A percentile compares a stretch with the other conserved stretches of the same genome.
Conservation (phyloP, 2,797 vertebrate species). For the Halcyon smyrnensis region DNA sequence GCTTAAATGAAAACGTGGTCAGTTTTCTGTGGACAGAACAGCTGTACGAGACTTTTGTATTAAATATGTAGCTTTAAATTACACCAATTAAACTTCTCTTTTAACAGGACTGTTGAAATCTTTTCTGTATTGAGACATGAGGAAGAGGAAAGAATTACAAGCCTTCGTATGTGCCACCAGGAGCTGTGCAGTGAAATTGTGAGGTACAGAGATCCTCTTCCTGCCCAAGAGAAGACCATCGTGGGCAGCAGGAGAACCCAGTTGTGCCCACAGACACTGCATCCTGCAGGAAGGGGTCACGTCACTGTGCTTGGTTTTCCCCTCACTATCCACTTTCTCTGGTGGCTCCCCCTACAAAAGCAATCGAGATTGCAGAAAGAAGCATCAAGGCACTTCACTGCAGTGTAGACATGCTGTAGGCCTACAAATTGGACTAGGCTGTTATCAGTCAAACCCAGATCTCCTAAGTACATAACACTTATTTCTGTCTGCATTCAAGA, state of each 20-base stretch:
- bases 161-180: not conserved
- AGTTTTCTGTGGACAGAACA: not conserved
- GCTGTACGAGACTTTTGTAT: fast-evolving
- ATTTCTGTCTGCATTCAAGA: not conserved
- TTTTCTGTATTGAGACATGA: not conserved
- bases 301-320: not conserved
- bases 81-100: not conserved
- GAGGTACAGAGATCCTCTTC: not conserved
- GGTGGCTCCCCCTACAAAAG: not conserved
- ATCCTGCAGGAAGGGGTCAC: not conserved
- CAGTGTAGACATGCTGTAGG: not conserved
- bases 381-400: not conserved
- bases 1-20: not conserved
- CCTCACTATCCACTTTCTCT: not conserved
- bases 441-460: conserved; percentile 16
- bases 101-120: not conserved
- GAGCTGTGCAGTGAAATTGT: not conserved
- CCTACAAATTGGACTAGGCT: not conserved
- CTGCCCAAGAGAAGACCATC: not conserved
- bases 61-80: not conserved
- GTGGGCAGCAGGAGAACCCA: not conserved
- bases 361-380: not conserved
- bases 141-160: not conserved
- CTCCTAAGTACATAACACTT: not conserved
- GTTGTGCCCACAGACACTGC: not conserved